Evolutionary conservation across 2,113 vertebrate genomes (phyloP).

Genomic region (Tinamus guttatus): DNA sequence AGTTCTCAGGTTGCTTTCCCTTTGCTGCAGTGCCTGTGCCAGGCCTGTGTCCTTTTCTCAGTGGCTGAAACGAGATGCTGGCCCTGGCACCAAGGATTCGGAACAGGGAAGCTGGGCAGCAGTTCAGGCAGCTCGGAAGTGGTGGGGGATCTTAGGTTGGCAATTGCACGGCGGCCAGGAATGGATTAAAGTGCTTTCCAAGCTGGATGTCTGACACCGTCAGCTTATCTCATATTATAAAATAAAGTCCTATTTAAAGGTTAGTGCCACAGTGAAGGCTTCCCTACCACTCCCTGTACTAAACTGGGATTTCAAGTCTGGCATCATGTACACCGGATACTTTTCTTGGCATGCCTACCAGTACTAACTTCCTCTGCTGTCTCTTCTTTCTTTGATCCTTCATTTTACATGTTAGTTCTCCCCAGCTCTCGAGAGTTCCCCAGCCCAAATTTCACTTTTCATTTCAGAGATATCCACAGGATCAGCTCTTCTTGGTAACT

Average conservation of each 20-base stretch:
- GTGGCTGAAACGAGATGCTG: background rate
- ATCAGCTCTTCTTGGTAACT: background rate
- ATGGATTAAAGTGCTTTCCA: conserved; percentile 14
- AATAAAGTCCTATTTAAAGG: conserved; percentile 72
- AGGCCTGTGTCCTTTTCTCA: background rate
- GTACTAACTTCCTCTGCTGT: conserved; percentile 51
- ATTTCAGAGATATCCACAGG: background rate
- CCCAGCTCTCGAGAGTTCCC: background rate
- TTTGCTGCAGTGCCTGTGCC: background rate
- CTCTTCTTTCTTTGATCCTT: conserved; percentile 30
- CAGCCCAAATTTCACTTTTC: background rate
- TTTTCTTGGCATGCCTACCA: conserved; percentile 43
- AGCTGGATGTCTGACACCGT: background rate
- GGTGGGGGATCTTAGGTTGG: background rate
- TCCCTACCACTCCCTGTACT: conserved; percentile 55
- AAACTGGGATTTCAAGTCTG: conserved; percentile 57
- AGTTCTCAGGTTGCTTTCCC: background rate
- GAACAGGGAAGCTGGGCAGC: conserved; percentile 19
- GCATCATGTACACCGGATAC: conserved; percentile 55
- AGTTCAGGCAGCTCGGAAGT: conserved; percentile 61
- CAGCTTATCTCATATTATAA: conserved; percentile 50
- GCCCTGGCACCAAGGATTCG: background rate
- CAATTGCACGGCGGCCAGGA: background rate
- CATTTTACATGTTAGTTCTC: background rate
- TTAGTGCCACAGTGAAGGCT: conserved; percentile 52